Evolutionary conservation across 2,113 vertebrate species (phyloP), one percentile per base, ranked within the genome.

Genomic region (Puntigrus tetrazona): DNA sequence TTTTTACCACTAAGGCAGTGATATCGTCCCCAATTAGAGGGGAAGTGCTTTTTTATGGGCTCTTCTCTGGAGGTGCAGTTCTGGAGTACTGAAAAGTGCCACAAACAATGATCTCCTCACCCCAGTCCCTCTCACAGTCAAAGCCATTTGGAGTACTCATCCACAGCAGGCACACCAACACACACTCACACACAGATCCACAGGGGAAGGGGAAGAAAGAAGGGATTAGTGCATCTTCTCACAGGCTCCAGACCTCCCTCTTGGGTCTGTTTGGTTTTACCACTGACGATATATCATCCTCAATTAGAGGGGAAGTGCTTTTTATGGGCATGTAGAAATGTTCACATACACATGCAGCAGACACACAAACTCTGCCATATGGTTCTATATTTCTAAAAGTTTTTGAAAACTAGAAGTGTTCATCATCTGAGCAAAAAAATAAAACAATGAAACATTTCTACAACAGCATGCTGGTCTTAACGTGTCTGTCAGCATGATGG

Each of bases 11-110:
- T 86, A 81, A 90, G 87, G 89, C 86, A 88, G 88, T 88, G 89
- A 92, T 90, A 91, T 90, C 82, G 73, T 91, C 88, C 89, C 92
- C 89, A 92, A 90, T 92, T 93, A 92, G 87, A 85, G 85, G 87
- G 91, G 90, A 93, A 94, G 93, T 93, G 91, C 90, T 89, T 93
- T 93, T 92, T 94, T 92, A 94, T 90, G 88, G 88, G 88, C 59
- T 69, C 70, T 72, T 88, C 83, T 90, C 81, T 88, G 65, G 86
- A 43, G 82, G 75, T 22, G 52, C 67, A n/a, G 29, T 13, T n/a
- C 22, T 72, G 20, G 29, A 80, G 78, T 70, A 78, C 61, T 86
- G 63, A 84, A 81, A 81, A 69, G 63, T 20, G 20, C 38, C 31
- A 38, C 69, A 79, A 86, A 73, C 27, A 84, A 57, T 55, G 34